Evolutionary conservation across 1,140 invertebrate species (phyloP).

Genomic region (Ceratina calcarata): DNA sequence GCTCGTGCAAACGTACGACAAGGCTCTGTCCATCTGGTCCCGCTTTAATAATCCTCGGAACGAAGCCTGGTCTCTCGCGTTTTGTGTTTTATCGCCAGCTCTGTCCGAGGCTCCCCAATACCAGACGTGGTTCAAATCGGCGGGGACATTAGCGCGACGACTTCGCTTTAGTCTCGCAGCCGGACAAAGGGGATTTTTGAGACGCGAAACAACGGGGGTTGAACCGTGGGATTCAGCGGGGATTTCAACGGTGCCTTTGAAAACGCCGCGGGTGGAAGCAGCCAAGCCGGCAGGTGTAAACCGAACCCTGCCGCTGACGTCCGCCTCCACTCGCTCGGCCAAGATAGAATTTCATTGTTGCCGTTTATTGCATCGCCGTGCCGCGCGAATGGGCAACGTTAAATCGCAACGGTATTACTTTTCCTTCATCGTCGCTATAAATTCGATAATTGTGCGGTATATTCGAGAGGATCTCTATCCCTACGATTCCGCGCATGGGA

Average conservation of each 20-base stretch:
- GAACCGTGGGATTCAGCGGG: conserved; percentile 24
- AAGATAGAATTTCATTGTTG: conserved; percentile 36
- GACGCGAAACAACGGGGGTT: not conserved
- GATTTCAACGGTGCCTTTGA: conserved; percentile 32
- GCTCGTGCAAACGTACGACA: not conserved
- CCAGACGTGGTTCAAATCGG: not conserved
- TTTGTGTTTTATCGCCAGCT: not conserved
- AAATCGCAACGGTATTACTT: not conserved
- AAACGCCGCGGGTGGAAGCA: conserved; percentile 45
- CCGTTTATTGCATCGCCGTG: conserved; percentile 4
- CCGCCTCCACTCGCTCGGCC: conserved; percentile 22
- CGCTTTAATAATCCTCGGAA: conserved; percentile 10
- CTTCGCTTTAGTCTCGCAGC: not conserved
- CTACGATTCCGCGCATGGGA: not conserved
- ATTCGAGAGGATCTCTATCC: not conserved
- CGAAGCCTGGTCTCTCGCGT: not conserved
- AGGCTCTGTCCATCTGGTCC: not conserved
- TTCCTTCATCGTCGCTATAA: not conserved
- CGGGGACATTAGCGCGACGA: conserved; percentile 23
- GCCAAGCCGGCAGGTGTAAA: conserved; percentile 21
- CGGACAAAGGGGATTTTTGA: conserved; percentile 32
- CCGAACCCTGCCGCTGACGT: conserved; percentile 19
- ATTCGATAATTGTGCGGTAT: not conserved
- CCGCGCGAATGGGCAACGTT: not conserved
- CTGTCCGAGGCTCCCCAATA: not conserved